Base-by-base conservation (phyloP, 2,113 vertebrate genomes). In the Morone saxatilis region DNA sequence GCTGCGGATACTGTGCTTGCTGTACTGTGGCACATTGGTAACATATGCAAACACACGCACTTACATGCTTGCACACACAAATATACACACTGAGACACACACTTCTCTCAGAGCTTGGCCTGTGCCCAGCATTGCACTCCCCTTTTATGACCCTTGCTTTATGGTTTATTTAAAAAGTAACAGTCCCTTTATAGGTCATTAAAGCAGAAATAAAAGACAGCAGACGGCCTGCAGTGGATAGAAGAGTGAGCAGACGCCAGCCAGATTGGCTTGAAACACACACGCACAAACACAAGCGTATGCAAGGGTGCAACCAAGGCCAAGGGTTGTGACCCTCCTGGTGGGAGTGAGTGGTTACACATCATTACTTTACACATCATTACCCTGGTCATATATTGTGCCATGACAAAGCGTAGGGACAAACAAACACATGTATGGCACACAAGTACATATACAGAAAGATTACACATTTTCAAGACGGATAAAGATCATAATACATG, bases 91-190 rank as follows among this genome's bases (percentile, higher is more conserved):
- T 9, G 56, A 77, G 82, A 85, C 75, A 51, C 84, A 61, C 87
- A 75, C 65, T 66, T 81, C 84, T 88, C 85, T 91, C 88, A 73
- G 83, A 62, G 81, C 75, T 89, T 95, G 94, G 93, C 92, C 90
- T 83, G 80, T 81, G 89, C 88, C 93, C 94, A 94, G 89, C 80
- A 75, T 80, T 92, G 93, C 91, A 87, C 92, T 94, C 89, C 85
- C 81, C 86, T 91, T 95, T 94, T 94, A 95, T 93, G 92, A 92
- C 91, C 89, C 90, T 78, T 91, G 87, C 91, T 95, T 96, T 95
- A 95, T 96, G 91, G 94, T 94, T 95, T 95, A 95, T 95, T 96
- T 95, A 95, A 95, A 95, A 94, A 94, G 92, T 95, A 95, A 95
- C 93, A 93, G 94, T 93, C 92, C 89, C 91, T 95, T 95, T 95